Base-by-base conservation (phyloP, 2,113 vertebrate species). In the Malurus elegans region DNA sequence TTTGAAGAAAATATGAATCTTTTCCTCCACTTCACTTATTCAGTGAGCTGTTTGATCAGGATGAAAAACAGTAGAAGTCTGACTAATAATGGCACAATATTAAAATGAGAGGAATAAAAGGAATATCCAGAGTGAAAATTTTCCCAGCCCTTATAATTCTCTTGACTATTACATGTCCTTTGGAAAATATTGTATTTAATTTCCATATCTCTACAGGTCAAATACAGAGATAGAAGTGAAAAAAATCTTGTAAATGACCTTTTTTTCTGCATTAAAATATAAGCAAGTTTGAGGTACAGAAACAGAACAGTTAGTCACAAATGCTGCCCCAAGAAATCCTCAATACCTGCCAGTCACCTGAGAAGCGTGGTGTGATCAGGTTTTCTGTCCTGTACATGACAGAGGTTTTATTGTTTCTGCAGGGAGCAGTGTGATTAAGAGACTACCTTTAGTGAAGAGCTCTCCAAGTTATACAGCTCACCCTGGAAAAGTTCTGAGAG, bases 381-480 rank as follows among this genome's bases (percentile, higher is more conserved):
- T 94, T 90, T 86, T 78, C 45, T 90, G 44, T 70, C 60, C n/a
- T 80, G 34, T 56, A 61, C 21, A 5, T 51, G 66, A 93, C 60
- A 95, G 79, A 95, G 64, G 29, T 86, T 85, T 95, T 74, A 94
- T 86, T 96, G 70, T 95, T 92, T 72, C 51, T 89, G 36, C 51
- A 79, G 44, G 31, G 45, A 78, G 38, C 13, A 51, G 18, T 57
- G 42, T 79, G 66, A 87, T 94, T 90, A 88, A 94, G 66, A 86
- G 47, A 65, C 6, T 38, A 31, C 8, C 34, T 67, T 84, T 40
- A 74, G 23, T 19, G 26, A 72, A 38, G 66, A 92, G 18, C 51
- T 90, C 85, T 78, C n/a, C 26, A 75, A 82, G 58, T 85, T 84
- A 93, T 40, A 48, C 0, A 3, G 12, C 32, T 91, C 19, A 79